Evolutionary conservation across 2,113 vertebrate genomes (phyloP), one percentile per base, ranked within the genome.

Genomic region (Pterophyllum scalare): DNA sequence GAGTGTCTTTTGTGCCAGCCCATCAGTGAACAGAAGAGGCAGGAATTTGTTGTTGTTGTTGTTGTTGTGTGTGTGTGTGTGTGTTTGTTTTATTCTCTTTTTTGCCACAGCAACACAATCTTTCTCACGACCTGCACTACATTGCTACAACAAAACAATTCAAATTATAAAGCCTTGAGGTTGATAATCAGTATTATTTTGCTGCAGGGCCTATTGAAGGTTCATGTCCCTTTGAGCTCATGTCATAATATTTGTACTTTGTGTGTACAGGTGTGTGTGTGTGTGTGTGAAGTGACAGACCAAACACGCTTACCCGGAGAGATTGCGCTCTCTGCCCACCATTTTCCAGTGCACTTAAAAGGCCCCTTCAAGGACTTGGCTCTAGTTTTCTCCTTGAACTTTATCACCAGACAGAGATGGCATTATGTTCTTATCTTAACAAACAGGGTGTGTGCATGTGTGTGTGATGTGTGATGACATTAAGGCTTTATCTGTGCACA

Each of bases 351-450:
- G 62, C 31, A 75, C 65, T 77, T 85, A 56, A 90, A 90, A 89
- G 87, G 84, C 26, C 87, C 80, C 19, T 72, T 89, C 57, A 81
- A 84, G 90, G 86, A 61, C 78, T 86, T 43, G 75, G 59, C 70
- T 85, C 9, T 46, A 56, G 78, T 77, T 88, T 59, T 93, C 77
- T 77, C 92, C 91, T 93, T 93, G 91, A 92, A 93, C 92, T 92
- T 90, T 88, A 92, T 91, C 82, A 89, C 85, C 46, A 88, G 60
- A 86, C 83, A 78, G 83, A 88, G 57, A 80, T 91, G 88, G 70
- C 87, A 92, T 92, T 92, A 86, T 84, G 74, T 64, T 76, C 77
- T 93, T 91, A 92, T 94, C 90, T 88, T 62, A 82, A 82, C 89
- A 79, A 89, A 89, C 84, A 76, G 79, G 49, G 26, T 75, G 28